Base-by-base conservation (phyloP, 2,888 invertebrate genomes). In the Coremacera marginata region DNA sequence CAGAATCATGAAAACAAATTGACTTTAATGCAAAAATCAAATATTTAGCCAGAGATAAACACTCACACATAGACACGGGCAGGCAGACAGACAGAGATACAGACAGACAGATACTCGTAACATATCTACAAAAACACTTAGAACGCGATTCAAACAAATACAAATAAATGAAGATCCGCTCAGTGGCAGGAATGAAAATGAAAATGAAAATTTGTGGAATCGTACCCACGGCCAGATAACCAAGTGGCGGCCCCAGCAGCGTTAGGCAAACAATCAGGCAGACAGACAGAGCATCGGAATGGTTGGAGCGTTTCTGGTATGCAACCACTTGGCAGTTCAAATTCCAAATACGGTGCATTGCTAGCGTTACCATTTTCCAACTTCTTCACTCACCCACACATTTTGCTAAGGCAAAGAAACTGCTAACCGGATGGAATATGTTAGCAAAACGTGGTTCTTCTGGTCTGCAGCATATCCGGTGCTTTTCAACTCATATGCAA, bases 1-100 rank as follows among this genome's bases (percentile, higher is more conserved):
- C 88, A 86, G 89, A 88, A 89, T 88, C 88, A 88, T 89, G 88
- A 88, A 89, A 88, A 87, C 89, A 88, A 88, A 88, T 88, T 89
- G 88, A 88, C 88, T 88, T 89, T 89, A 88, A 88, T 88, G 88
- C 86, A 87, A 85, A 89, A 89, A 89, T 88, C 89, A 88, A 88
- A 89, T 88, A 89, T 88, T 88, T 89, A 88, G 87, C 84, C 84
- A 85, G 83, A 82, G 84, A 79, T 65, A 77, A 77, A 79, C 52
- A 68, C 57, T 57, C 37, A 19, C 27, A 25, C 22, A 57, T 14
- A 85, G 82, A 82, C 83, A 80, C 68, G 73, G 73, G 77, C 37
- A 67, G 62, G 55, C 37, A 34, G 11, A n/a, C 49, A 19, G 9
- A 55, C 31, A 55, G 25, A 25, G 37, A 14, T 25, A 67, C 14